phyloP scores from a whole-genome alignment of 2,113 vertebrate species.

The Hyla sarda region DNA sequence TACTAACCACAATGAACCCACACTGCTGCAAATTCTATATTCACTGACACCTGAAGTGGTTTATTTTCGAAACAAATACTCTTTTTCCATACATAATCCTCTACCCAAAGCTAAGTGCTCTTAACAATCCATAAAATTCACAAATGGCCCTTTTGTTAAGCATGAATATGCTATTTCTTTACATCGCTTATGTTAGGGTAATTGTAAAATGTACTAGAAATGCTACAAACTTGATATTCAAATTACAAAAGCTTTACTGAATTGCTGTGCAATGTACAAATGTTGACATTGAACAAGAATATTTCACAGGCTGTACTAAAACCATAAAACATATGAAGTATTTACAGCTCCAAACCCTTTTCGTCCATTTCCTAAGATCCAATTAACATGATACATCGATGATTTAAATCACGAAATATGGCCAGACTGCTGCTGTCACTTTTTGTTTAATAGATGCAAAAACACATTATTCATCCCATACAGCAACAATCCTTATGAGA shows the following conservation, averaged over 20 bases:
- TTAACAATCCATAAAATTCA: neutral
- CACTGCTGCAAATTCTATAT: neutral
- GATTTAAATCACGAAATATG: slow-evolving; percentile 1
- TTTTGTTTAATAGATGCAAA: neutral
- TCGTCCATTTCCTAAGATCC: neutral
- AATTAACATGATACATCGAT: slow-evolving; percentile 23
- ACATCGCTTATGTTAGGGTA: neutral
- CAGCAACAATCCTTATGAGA: neutral
- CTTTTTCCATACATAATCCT: neutral
- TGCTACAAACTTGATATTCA: neutral
- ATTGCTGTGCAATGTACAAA: neutral
- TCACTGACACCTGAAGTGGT: neutral
- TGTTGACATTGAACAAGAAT: neutral
- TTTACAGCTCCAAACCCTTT: neutral
- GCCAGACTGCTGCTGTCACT: neutral
- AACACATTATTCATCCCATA: neutral
- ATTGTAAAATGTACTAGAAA: neutral
- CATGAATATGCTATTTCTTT: neutral
- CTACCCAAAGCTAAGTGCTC: neutral
- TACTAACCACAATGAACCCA: neutral
- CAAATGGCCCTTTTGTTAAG: neutral
- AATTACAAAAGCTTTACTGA: neutral
- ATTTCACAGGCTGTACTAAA: neutral
- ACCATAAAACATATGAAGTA: neutral
- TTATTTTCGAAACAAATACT: neutral